phyloP scores from a whole-genome alignment of 2,888 invertebrate genomes.

The Eumerus sabulonum region DNA sequence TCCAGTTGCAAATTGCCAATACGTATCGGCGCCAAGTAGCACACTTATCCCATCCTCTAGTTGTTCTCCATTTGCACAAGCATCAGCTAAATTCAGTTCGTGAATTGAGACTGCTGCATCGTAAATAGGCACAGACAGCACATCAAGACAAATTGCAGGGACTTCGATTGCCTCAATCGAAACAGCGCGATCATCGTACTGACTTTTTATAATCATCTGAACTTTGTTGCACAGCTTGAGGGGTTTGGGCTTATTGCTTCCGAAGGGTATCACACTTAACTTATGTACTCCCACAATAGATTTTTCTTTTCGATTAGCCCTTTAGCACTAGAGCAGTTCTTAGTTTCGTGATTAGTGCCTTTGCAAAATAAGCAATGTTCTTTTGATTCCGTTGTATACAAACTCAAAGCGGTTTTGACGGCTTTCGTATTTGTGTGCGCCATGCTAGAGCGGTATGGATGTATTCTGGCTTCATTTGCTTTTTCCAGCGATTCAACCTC shows the following conservation, averaged over 20 bases:
- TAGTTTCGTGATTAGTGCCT: neutral
- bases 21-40: too few species aligned
- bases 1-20: too few species aligned
- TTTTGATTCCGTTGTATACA: conserved; percentile 5
- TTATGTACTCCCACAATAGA: conserved; percentile 12
- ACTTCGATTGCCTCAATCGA: conserved; percentile 38
- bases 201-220: conserved; percentile 11
- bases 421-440: conserved; percentile 2
- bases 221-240: too few species aligned
- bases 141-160: conserved; percentile 35
- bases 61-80: too few species aligned
- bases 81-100: too few species aligned
- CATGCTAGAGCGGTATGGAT: conserved; percentile 14
- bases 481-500: too few species aligned
- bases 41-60: too few species aligned
- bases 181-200: too few species aligned
- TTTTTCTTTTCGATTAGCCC: conserved; percentile 17
- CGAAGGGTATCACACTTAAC: too few species aligned
- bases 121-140: conserved; percentile 6
- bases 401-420: conserved; percentile 35
- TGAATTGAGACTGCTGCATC: neutral
- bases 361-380: too few species aligned
- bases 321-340: conserved; percentile 13
- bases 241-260: too few species aligned
- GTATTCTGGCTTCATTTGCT: too few species aligned